Evolutionary conservation across 2,113 vertebrate species (phyloP).

Genomic region (Tetrao urogallus): DNA sequence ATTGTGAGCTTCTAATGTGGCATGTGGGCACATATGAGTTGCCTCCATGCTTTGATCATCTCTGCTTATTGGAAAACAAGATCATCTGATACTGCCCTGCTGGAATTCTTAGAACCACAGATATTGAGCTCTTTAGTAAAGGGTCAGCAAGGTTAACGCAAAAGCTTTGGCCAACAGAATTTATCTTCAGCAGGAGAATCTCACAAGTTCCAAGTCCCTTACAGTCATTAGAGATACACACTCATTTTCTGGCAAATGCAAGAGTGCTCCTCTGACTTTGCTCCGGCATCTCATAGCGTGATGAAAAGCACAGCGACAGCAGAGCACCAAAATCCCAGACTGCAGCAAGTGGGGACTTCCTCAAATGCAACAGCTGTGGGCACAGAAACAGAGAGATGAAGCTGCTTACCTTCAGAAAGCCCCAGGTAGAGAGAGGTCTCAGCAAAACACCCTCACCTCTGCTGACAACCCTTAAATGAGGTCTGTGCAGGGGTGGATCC

Average conservation of each 20-base stretch:
- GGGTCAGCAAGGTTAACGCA: not conserved
- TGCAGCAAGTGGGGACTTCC: no score
- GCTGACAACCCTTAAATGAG: no score
- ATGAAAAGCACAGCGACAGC: no score
- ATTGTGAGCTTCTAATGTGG: not conserved
- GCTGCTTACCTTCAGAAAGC: no score
- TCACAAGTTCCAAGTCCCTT: not conserved
- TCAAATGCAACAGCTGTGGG: no score
- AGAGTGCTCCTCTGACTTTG: not conserved
- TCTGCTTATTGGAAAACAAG: not conserved
- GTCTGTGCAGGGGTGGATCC: no score
- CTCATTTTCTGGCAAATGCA: not conserved
- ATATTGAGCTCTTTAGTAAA: not conserved
- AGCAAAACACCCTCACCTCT: no score
- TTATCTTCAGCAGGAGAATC: not conserved
- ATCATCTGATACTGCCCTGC: not conserved
- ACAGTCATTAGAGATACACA: not conserved
- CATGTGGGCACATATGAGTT: not conserved
- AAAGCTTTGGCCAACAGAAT: not conserved
- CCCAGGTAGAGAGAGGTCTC: no score
- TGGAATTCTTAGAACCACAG: not conserved
- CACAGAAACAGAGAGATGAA: no score
- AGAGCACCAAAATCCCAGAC: no score
- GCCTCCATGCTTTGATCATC: constrained; percentile 12
- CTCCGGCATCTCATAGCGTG: no score